Percentiles rank a stretch among this genome's conserved stretches.
phyloP scores from a whole-genome alignment of 2,113 vertebrate species.

The Nansenia antarctica region DNA sequence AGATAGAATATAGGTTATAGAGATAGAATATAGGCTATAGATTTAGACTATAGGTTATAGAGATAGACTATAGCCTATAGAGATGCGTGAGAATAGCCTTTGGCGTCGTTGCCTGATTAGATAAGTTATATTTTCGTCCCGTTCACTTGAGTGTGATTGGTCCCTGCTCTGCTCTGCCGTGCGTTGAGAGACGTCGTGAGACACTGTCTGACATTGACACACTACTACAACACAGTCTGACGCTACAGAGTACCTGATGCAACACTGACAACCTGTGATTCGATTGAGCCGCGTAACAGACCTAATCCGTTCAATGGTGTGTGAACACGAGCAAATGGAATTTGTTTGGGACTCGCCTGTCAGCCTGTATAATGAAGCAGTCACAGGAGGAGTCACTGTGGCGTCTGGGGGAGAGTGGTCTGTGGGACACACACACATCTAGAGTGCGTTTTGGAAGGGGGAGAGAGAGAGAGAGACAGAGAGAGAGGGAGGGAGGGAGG shows the following conservation, averaged over 20 bases:
- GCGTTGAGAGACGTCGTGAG: background rate
- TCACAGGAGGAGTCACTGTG: constrained; percentile 1
- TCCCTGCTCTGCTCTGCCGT: background rate
- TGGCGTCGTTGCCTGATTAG: background rate
- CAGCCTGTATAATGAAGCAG: constrained; percentile 13
- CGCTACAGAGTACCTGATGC: background rate
- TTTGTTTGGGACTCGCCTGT: constrained; percentile 23
- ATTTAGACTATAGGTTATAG: too few relatives aligned
- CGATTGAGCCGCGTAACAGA: background rate
- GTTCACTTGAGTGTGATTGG: background rate
- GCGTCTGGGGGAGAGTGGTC: too few relatives aligned
- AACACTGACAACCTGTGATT: background rate
- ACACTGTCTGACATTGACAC: background rate
- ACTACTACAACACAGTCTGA: background rate
- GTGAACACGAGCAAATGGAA: constrained; percentile 10
- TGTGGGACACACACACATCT: too few relatives aligned
- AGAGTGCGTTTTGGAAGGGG: too few relatives aligned
- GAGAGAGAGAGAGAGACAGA: too few relatives aligned
- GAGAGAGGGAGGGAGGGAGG: constrained; percentile 39
- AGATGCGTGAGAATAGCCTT: background rate
- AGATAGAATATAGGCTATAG: too few relatives aligned
- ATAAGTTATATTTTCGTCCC: background rate
- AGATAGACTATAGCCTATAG: too few relatives aligned
- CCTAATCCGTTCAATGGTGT: constrained; percentile 3
- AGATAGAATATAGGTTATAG: too few relatives aligned